Base-by-base conservation (phyloP, 92 coral and sea anemone genomes). In the Scolanthus callimorphus region DNA sequence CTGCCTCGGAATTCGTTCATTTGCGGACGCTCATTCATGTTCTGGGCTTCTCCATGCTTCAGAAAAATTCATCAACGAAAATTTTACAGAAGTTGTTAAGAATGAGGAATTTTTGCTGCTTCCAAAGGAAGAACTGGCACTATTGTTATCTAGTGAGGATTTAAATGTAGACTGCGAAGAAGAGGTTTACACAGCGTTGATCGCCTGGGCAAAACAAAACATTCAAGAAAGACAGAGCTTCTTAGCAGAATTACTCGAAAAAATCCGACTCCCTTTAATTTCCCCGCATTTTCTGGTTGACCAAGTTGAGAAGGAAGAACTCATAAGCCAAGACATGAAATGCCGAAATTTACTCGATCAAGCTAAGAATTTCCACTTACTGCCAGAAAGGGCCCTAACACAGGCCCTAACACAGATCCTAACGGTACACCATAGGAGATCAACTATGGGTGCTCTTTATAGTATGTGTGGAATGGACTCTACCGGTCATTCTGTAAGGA, bases 251-350 rank as follows among this genome's bases (percentile, higher is more conserved):
- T 79, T 91, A 9, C 62, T 91, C 0, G 79, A 39, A 9, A 61
- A 69, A 59, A 71, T 91, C 41, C 82, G 97, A 17, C 83, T 91
- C 49, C 96, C 96, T 1, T 77, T 89, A 3, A 44, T 91, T 27
- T 80, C 97, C 17, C 88, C 95, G 20, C 91, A 78, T 45, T 78
- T 78, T 79, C 60, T 80, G 23, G 90, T 91, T 3, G 86, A 91
- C 59, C 84, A 82, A 51, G 90, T 91, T 20, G 97, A 91, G 59
- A 88, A 87, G 69, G 89, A 91, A 64, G 97, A 91, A 61, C 89
- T 91, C 13, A 83, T 91, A 38, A 62, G 90, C 20, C 78, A 77
- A 30, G 87, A 83, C 43, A 87, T 84, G 23, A 77, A 81, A 0
- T 91, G 97, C 28, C 61, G 95, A 21, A 77, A 85, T 71, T 67